Conservation (phyloP, 1,140 invertebrate genomes). For the Hermatobates lingyangjiaoensis region DNA sequence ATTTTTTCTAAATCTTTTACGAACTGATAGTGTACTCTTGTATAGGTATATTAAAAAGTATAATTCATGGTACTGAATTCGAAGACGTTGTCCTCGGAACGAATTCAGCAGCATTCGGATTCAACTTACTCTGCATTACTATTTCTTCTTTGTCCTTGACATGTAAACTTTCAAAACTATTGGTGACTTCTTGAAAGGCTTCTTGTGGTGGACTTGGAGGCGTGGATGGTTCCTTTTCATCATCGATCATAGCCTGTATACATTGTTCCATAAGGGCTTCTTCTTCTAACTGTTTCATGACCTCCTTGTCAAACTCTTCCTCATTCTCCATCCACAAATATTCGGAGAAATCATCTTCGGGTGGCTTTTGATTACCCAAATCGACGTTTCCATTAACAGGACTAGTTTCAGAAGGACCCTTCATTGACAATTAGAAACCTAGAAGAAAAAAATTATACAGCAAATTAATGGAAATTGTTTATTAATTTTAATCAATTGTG, state of each 20-base stretch:
- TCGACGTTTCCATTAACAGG: too few species aligned
- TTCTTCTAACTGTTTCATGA: conserved; percentile 65
- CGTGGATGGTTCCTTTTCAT: neutral
- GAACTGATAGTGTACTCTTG: too few species aligned
- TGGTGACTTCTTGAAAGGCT: neutral
- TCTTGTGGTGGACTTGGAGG: too few species aligned
- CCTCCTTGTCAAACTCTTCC: conserved; percentile 73
- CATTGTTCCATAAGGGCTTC: conserved; percentile 73
- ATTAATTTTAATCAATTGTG: too few species aligned
- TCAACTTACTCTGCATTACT: neutral
- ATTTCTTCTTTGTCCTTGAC: neutral
- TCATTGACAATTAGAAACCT: too few species aligned
- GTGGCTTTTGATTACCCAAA: too few species aligned
- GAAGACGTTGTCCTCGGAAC: neutral
- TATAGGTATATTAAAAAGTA: too few species aligned
- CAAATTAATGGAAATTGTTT: too few species aligned
- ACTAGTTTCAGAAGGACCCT: too few species aligned
- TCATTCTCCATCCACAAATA: conserved; percentile 85
- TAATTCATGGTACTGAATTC: too few species aligned
- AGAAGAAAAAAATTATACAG: too few species aligned
- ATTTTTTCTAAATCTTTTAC: too few species aligned
- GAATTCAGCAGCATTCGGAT: conserved; percentile 4
- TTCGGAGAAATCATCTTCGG: conserved; percentile 63
- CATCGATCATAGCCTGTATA: conserved; percentile 29
- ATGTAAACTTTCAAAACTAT: neutral